These are phyloP conservation scores for Porites evermanni DNA, from an alignment of 92 coral and sea anemone genomes.

Conservation along the genomic window DNA sequence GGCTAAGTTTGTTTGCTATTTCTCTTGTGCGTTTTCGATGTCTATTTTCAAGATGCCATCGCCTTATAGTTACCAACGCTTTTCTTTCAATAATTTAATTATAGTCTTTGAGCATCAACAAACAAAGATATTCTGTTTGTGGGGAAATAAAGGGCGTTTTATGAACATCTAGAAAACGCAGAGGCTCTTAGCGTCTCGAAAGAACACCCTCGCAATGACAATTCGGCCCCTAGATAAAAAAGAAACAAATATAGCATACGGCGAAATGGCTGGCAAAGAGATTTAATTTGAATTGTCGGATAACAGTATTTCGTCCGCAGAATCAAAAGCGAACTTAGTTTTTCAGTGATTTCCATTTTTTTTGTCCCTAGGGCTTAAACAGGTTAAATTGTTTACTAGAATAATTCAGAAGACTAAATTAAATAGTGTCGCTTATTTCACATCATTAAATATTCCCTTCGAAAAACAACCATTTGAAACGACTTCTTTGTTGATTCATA, in stretches of 20 bases:
- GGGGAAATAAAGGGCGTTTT: background rate
- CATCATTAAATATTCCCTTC: background rate
- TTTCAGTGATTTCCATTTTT: too few species aligned
- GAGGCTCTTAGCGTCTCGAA: background rate
- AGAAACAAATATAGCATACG: too few species aligned
- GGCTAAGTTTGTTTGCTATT: background rate
- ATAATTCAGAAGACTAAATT: too few species aligned
- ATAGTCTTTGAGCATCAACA: background rate
- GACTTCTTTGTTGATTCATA: background rate
- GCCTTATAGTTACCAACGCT: background rate
- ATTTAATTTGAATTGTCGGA: too few species aligned
- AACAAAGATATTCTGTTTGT: conserved; percentile 32
- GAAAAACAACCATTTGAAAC: conserved; percentile 1
- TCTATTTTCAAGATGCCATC: background rate
- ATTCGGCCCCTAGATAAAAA: too few species aligned
- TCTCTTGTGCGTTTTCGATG: background rate
- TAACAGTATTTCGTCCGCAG: too few species aligned
- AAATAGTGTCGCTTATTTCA: too few species aligned
- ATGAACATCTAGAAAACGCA: conserved; percentile 11
- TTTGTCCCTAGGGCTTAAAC: too few species aligned
- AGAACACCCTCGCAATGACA: too few species aligned
- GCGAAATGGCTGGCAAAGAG: too few species aligned
- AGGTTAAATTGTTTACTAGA: too few species aligned
- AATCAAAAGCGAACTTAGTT: too few species aligned
- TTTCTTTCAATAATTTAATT: background rate